Percentiles rank a stretch among this genome's conserved stretches.
phyloP scores from a whole-genome alignment of 2,113 vertebrate genomes.

The Oreochromis tanganicae region DNA sequence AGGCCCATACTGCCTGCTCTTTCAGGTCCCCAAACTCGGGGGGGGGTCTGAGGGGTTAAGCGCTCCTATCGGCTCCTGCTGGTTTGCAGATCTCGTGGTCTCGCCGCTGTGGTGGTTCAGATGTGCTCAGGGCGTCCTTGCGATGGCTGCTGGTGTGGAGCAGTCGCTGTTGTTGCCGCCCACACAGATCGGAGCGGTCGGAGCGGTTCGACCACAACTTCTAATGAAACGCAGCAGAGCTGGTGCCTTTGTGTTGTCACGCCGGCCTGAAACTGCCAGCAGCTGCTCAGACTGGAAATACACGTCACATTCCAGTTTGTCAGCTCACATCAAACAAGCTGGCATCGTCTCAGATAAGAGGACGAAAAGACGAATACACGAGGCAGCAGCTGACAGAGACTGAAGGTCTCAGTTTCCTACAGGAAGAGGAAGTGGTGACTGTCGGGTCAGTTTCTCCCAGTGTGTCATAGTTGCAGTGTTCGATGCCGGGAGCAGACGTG shows the following conservation, averaged over 20 bases:
- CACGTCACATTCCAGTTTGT: background rate
- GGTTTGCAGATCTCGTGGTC: fast-evolving
- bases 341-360: background rate
- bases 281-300: background rate
- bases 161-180: fast-evolving
- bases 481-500: background rate
- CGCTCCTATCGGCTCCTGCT: background rate
- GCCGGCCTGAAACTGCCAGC: background rate
- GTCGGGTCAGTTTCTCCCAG: background rate
- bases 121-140: background rate
- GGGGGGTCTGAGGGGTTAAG: fast-evolving
- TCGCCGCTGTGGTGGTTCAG: background rate
- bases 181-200: background rate
- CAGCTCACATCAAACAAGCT: background rate
- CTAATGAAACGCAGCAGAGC: background rate
- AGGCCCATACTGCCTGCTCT: fast-evolving
- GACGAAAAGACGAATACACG: background rate
- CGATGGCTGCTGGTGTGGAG: background rate
- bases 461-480: background rate
- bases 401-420: background rate
- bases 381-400: fast-evolving
- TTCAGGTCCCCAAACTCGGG: fast-evolving
- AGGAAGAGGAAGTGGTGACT: background rate
- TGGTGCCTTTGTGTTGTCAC: background rate
- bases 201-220: background rate